phyloP scores from a whole-genome alignment of 2,113 vertebrate genomes.

The Nibea albiflora region DNA sequence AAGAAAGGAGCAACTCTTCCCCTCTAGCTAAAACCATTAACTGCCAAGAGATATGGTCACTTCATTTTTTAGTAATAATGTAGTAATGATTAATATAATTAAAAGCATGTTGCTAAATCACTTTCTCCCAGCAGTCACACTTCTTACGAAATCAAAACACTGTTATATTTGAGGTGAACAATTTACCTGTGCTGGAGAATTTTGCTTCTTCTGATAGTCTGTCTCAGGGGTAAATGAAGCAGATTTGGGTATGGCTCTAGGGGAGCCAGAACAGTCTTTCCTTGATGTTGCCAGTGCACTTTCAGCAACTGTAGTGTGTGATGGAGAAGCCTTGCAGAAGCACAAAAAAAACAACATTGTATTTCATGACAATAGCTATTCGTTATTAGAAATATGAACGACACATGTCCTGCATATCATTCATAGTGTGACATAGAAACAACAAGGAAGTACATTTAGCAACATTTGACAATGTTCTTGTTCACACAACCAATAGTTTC shows the following conservation, averaged over 20 bases:
- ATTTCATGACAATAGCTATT: neutral
- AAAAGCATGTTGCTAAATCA: neutral
- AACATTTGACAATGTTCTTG: neutral
- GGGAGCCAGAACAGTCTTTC: conserved; percentile 39
- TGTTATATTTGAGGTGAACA: neutral
- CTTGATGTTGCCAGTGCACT: conserved; percentile 61
- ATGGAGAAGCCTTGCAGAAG: conserved; percentile 44
- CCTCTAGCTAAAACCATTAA: neutral
- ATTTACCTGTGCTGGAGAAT: conserved; percentile 70
- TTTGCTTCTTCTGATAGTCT: conserved; percentile 51
- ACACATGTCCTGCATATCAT: neutral
- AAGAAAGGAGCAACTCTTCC: neutral
- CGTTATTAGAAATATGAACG: neutral
- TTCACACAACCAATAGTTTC: neutral
- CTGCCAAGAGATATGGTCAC: neutral
- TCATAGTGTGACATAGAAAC: neutral
- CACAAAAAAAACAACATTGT: conserved; percentile 7
- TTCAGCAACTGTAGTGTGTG: conserved; percentile 59
- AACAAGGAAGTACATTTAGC: neutral
- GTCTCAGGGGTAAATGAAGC: conserved; percentile 61
- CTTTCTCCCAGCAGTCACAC: neutral
- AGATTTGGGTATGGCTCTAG: conserved; percentile 61
- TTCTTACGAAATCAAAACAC: neutral
- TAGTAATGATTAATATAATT: neutral
- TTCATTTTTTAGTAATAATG: neutral